These are phyloP conservation scores for Graphium colonna DNA, from an alignment of 2,888 invertebrate species.

Conservation along the genomic window DNA sequence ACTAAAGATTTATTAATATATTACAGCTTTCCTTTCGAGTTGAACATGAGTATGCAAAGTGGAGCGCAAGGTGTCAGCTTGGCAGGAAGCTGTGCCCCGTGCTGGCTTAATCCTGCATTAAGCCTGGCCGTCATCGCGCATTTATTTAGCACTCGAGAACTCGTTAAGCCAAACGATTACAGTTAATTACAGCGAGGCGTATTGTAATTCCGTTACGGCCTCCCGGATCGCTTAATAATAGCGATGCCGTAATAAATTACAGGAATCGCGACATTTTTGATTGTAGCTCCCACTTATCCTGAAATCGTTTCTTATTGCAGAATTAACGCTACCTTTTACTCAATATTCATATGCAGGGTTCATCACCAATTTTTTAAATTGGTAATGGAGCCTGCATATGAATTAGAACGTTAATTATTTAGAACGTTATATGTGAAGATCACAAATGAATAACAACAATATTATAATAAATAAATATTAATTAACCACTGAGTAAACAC, in stretches of 20 bases:
- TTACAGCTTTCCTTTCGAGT: too few species aligned
- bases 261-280: not conserved
- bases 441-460: too few species aligned
- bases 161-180: conserved; percentile 34
- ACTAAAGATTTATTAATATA: too few species aligned
- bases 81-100: not conserved
- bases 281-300: not conserved
- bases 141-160: conserved; percentile 29
- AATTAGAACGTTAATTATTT: too few species aligned
- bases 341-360: too few species aligned
- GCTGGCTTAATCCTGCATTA: conserved; percentile 15
- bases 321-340: too few species aligned
- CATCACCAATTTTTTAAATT: not conserved
- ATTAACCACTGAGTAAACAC: too few species aligned
- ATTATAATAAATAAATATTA: too few species aligned
- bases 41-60: not conserved
- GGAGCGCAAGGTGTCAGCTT: not conserved
- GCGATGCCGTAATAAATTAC: not conserved
- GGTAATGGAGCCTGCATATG: too few species aligned
- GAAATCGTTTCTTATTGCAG: too few species aligned
- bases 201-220: conserved; percentile 32
- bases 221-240: conserved; percentile 7
- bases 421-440: too few species aligned
- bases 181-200: conserved; percentile 32
- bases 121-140: conserved; percentile 10